Conservation (phyloP, 2,888 invertebrate species). For the Epirrita christyi region DNA sequence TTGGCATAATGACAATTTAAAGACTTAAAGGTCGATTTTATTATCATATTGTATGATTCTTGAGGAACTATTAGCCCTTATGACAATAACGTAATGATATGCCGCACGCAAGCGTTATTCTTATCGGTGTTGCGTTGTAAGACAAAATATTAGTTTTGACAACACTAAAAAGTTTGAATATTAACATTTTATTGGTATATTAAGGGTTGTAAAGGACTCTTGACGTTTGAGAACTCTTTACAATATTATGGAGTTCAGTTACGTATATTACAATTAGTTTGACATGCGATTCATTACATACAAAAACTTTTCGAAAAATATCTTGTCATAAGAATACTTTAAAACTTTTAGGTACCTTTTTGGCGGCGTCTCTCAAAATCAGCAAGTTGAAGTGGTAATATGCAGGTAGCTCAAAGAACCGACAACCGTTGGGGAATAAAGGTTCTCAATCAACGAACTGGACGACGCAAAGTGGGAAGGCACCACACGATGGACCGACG, state of each 20-base stretch:
- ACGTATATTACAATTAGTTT: constrained; percentile 16
- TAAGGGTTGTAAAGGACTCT: constrained; percentile 34
- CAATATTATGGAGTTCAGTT: constrained; percentile 5
- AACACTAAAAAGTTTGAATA: constrained; percentile 36
- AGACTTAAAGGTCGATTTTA: constrained; percentile 83
- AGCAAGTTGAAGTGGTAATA: no score
- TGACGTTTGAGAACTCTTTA: constrained; percentile 19
- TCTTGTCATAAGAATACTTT: background rate
- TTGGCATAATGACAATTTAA: constrained; percentile 81
- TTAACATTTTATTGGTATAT: constrained; percentile 37
- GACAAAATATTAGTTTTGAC: constrained; percentile 43
- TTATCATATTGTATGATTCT: constrained; percentile 84
- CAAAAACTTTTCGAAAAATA: background rate
- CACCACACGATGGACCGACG: no score
- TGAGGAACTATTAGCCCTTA: constrained; percentile 82
- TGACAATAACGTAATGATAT: constrained; percentile 79
- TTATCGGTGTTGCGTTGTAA: constrained; percentile 55
- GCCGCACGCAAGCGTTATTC: constrained; percentile 76
- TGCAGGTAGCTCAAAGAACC: no score
- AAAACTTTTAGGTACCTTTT: background rate
- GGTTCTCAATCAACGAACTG: no score
- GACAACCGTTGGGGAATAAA: no score
- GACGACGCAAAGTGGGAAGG: no score
- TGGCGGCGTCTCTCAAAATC: no score
- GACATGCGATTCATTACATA: constrained; percentile 21